These are phyloP conservation scores for Acropternis orthonyx DNA, from an alignment of 2,797 vertebrate species.

Conservation along the genomic window DNA sequence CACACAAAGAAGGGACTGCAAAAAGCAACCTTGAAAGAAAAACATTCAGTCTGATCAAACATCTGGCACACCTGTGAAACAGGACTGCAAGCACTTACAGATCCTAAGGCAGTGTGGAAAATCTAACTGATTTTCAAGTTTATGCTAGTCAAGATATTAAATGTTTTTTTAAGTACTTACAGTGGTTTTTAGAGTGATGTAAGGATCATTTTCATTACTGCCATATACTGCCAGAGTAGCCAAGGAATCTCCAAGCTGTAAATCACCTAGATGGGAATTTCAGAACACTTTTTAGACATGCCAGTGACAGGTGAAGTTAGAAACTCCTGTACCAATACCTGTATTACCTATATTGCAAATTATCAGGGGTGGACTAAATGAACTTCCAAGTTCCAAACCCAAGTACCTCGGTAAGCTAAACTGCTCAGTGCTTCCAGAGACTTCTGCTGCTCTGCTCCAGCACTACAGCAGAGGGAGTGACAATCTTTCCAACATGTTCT, in stretches of 20 bases:
- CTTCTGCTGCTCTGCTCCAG: neutral
- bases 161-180: conserved; percentile 73
- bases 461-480: neutral
- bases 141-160: neutral
- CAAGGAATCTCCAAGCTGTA: conserved; percentile 89
- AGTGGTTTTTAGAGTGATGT: conserved; percentile 93
- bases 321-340: neutral
- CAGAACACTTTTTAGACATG: neutral
- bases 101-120: neutral
- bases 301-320: neutral
- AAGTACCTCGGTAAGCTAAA: neutral
- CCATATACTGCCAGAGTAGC: conserved; percentile 90
- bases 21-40: neutral
- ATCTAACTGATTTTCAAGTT: neutral
- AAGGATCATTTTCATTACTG: conserved; percentile 91
- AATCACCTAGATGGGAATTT: conserved; percentile 72
- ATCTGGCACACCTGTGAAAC: neutral
- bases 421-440: neutral
- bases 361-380: neutral
- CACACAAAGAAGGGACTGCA: neutral
- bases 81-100: neutral
- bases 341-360: neutral
- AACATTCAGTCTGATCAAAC: neutral
- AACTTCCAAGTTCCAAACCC: neutral
- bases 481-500: neutral